Evolutionary conservation across 2,113 vertebrate genomes (phyloP).

Genomic region (Pygoscelis adeliae): DNA sequence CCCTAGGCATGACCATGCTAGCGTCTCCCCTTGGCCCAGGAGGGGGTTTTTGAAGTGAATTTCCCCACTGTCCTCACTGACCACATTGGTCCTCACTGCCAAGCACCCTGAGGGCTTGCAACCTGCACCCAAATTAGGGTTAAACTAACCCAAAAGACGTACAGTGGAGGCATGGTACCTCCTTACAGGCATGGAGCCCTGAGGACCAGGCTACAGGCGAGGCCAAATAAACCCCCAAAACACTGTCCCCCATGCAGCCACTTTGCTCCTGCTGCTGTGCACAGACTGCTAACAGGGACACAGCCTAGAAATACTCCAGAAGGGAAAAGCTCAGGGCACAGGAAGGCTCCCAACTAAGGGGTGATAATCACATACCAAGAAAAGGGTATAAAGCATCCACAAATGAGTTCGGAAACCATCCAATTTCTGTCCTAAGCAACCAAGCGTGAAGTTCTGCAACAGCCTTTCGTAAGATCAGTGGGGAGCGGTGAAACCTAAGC

Average conservation of each 20-base stretch:
- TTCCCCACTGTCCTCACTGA: neutral
- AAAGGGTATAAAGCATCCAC: neutral
- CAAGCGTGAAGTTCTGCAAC: neutral
- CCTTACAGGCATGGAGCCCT: neutral
- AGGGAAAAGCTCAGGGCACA: neutral
- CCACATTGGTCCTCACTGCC: neutral
- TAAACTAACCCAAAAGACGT: neutral
- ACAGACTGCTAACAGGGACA: neutral
- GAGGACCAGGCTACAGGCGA: neutral
- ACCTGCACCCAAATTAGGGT: neutral
- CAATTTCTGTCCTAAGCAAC: neutral
- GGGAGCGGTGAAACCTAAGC: neutral
- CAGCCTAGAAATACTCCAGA: neutral
- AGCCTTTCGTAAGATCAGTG: neutral
- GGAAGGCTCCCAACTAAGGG: neutral
- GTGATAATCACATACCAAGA: neutral
- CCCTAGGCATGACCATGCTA: neutral
- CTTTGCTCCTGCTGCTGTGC: neutral
- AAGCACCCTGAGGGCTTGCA: neutral
- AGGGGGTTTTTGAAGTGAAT: neutral
- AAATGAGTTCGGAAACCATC: neutral
- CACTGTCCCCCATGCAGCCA: rapidly evolving
- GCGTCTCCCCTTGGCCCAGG: neutral
- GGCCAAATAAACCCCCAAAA: neutral
- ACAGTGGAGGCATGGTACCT: neutral